phyloP scores from a whole-genome alignment of 2,888 invertebrate genomes.

The Lepidocyrtoides sp. region DNA sequence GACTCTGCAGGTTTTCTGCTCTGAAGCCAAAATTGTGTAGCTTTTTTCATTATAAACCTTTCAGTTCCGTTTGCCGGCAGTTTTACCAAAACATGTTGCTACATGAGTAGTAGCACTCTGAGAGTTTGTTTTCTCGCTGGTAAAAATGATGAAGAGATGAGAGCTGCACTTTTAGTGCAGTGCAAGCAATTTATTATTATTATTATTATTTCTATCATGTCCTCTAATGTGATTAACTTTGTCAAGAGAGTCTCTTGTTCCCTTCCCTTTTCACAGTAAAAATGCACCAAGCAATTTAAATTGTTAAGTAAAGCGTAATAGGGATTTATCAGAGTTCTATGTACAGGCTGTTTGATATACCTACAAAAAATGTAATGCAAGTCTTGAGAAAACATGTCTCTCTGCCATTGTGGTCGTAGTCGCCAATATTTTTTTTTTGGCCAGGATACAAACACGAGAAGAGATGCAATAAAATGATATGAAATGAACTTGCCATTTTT shows the following conservation, averaged over 20 bases:
- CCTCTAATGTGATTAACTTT: constrained; percentile 38
- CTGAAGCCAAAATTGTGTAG: not conserved
- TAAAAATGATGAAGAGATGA: not conserved
- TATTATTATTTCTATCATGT: constrained; percentile 55
- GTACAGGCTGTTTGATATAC: constrained; percentile 18
- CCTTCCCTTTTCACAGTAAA: not conserved
- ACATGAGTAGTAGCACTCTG: not conserved
- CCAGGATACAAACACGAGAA: not conserved
- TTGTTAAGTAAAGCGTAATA: not conserved
- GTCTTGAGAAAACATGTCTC: not conserved
- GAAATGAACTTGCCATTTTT: not conserved
- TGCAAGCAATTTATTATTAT: no score
- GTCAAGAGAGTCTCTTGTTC: constrained; percentile 21
- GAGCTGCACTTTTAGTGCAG: constrained; percentile 13
- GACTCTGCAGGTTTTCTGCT: constrained; percentile 17
- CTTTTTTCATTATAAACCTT: not conserved
- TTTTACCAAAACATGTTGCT: not conserved
- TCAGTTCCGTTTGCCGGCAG: not conserved
- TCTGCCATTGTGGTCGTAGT: not conserved
- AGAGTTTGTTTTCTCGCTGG: not conserved
- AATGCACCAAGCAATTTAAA: not conserved
- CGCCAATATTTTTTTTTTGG: constrained; percentile 24
- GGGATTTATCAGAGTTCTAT: constrained; percentile 36
- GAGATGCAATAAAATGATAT: no score
- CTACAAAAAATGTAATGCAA: not conserved